Conservation (phyloP, 2,113 vertebrate genomes). For the Hipposideros armiger region DNA sequence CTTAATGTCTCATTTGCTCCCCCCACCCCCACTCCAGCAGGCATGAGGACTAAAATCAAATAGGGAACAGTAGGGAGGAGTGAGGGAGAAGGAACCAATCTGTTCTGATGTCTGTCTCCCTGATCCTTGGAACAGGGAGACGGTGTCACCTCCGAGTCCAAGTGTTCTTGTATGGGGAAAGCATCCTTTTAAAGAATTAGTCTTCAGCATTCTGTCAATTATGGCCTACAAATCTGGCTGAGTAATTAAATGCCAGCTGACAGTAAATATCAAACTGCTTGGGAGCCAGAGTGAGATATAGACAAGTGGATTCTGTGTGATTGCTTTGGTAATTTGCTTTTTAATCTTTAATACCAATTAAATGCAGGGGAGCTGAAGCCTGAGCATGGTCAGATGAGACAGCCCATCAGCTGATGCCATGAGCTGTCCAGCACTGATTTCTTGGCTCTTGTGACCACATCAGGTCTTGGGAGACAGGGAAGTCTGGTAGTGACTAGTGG, state of each 20-base stretch:
- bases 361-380: conserved; percentile 59
- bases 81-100: conserved; percentile 29
- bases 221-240: conserved; percentile 79
- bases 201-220: conserved; percentile 85
- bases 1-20: conserved; percentile 27
- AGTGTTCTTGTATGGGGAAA: conserved; percentile 78
- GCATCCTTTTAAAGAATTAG: conserved; percentile 82
- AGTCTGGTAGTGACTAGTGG: not conserved
- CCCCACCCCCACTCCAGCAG: not conserved
- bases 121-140: conserved; percentile 65
- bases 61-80: not conserved
- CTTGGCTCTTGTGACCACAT: conserved; percentile 13
- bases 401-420: not conserved
- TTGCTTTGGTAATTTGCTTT: conserved; percentile 85
- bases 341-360: conserved; percentile 80
- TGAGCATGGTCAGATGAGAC: conserved; percentile 8
- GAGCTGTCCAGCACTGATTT: conserved; percentile 45
- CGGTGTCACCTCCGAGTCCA: conserved; percentile 71
- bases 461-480: not conserved
- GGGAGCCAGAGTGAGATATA: conserved; percentile 80
- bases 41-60: conserved; percentile 1
- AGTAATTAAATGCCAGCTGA: conserved; percentile 85
- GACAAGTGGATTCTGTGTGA: conserved; percentile 86
- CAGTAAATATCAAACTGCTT: conserved; percentile 86
- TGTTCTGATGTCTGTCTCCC: conserved; percentile 45